Evolutionary conservation across 2,888 invertebrate species (phyloP), one percentile per base, ranked within the genome.

Genomic region (Cheilosia grossa): DNA sequence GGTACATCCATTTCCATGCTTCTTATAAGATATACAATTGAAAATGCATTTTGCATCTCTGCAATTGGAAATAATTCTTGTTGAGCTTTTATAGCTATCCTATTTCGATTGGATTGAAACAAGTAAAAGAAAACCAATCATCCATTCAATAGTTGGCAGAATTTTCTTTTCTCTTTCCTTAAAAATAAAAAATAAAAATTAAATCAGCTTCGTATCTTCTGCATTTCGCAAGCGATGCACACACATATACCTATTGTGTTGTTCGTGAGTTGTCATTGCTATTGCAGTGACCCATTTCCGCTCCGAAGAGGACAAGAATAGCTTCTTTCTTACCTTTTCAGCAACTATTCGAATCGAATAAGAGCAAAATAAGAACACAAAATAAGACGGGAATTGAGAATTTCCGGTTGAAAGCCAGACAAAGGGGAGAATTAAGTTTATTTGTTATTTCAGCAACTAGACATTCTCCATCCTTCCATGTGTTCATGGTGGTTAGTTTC

Each of bases 41-140:
- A 17, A 47, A 47, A 47, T 17, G 6, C 9, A 47, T 17, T 47
- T 47, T 47, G 44, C 44, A 47, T 47, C 17, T 9, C 17, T 7
- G 44, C n/a, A 47, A 7, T n/a, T 6, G 17, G 7, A 17, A 44
- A 9, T 17, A 47, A 17, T 47, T n/a, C 44, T n/a, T 9, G 44
- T 2, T 47, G n/a, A 47, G 17, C 44, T 17, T 47, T n/a, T 47
- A 17, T 17, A 47, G 44, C n/a, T 17, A 47, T 47, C 9, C 49
- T 19, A 19, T 21, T 49, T 49, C 10, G 19, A 56, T 56, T 56
- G 56, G 27, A 56, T 56, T 56, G n/a, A 19, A 21, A 56, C 37
- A 33, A 56, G 56, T 33, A 56, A 56, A 33, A 56, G 37, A 56
- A 56, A 56, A 56, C 19, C 56, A 37, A 56, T 56, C 56, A 56